Evolutionary conservation across 2,113 vertebrate genomes (phyloP), one percentile per base, ranked within the genome.

Genomic region (Microcebus jonahi): DNA sequence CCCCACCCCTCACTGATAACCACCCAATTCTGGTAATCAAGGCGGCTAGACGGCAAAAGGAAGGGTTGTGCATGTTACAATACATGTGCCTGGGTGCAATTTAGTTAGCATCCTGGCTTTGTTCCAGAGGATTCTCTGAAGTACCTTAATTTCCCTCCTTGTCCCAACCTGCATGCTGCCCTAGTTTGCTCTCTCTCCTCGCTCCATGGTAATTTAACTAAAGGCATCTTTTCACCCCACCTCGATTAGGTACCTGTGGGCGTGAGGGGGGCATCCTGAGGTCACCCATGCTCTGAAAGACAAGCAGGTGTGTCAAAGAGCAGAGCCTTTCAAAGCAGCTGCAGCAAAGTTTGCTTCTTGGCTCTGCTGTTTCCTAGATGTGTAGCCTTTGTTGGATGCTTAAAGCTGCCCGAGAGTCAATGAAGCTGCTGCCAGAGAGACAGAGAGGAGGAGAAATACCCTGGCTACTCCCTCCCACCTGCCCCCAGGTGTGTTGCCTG

Each of bases 1-100:
- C 10, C 45, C 4, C 4, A 12, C 11, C 2, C 5, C 31, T 10
- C 29, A 18, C 2, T 0, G 6, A 17, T 31, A 42, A 36, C 9
- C 18, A 25, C 1, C 39, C 21, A 25, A 36, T 42, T 36, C 36
- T 73, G 14, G 34, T 53, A 7, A 55, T 65, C 11, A 63, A 11
- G 61, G 77, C 73, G 21, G 21, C 50, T 59, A 71, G 36, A 75
- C 94, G 12, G 31, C 31, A 3, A 73, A 57, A 63, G 36, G 3
- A 80, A 94, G 31, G 6, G 10, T 0, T 14, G 4, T 14, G 9
- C 9, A 0, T 3, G 1, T 5, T 4, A 63, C 10, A 27, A 4
- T 6, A 21, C 12, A 76, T 14, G 15, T 18, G 21, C 13, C 21
- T 18, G 21, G 10, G 20, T 36, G 85, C 17, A 39, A 5, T 7